Percentiles rank a stretch among this genome's conserved stretches.
These are phyloP conservation scores for Agriopis leucophaearia DNA, from an alignment of 2,888 invertebrate genomes.

Conservation along the genomic window DNA sequence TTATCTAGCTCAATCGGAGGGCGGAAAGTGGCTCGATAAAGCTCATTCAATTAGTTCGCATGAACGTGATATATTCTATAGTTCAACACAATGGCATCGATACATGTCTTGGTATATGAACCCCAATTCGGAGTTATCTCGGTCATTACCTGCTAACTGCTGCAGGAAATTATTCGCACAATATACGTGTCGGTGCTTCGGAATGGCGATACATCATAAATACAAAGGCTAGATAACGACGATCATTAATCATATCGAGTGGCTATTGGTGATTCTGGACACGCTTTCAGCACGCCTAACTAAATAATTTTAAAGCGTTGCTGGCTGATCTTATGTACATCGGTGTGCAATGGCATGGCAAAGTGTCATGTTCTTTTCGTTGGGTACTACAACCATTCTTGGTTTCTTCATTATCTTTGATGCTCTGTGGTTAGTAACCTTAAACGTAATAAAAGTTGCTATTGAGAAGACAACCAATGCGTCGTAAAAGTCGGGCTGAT, in stretches of 20 bases:
- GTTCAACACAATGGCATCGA: slow-evolving; percentile 22
- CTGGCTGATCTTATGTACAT: neutral
- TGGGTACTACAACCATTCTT: neutral
- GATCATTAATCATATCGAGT: slow-evolving; percentile 5
- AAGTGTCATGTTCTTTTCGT: neutral
- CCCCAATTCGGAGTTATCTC: slow-evolving; percentile 34
- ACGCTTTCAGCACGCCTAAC: slow-evolving; percentile 6
- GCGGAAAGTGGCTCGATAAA: slow-evolving; percentile 32
- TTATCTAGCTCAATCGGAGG: slow-evolving; percentile 33
- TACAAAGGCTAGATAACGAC: slow-evolving; percentile 21
- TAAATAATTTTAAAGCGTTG: neutral
- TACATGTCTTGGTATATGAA: slow-evolving; percentile 30
- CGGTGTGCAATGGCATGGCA: neutral
- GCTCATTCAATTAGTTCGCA: slow-evolving; percentile 32
- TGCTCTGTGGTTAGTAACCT: neutral
- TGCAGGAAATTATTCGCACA: slow-evolving; percentile 23
- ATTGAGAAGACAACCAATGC: slow-evolving; percentile 6
- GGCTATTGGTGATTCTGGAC: slow-evolving; percentile 15
- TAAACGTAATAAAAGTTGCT: neutral
- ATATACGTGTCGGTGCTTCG: slow-evolving; percentile 16
- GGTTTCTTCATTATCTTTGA: neutral
- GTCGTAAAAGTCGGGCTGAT: slow-evolving; percentile 29
- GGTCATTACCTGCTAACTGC: slow-evolving; percentile 37
- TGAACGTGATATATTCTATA: slow-evolving; percentile 24
- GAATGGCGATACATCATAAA: slow-evolving; percentile 20